Evolutionary conservation across 2,113 vertebrate species (phyloP).

Genomic region (Tragelaphus strepsiceros): DNA sequence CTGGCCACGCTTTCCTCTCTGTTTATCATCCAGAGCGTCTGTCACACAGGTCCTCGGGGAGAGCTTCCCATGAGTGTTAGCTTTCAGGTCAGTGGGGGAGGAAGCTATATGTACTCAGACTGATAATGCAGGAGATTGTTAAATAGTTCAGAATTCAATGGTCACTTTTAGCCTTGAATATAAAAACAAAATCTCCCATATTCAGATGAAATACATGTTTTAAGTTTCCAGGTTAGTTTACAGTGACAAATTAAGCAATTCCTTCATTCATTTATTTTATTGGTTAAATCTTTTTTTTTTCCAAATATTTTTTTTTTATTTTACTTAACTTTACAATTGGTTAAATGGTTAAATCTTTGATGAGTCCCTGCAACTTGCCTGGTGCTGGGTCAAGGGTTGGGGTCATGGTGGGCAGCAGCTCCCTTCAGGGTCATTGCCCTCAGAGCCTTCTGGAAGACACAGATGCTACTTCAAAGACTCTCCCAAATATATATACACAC

Average conservation of each 20-base stretch:
- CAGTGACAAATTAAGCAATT: background rate
- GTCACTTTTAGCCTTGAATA: background rate
- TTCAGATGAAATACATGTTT: background rate
- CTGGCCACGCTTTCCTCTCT: background rate
- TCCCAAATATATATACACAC: background rate
- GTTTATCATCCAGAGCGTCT: background rate
- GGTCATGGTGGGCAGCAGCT: background rate
- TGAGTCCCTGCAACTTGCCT: background rate
- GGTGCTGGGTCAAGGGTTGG: background rate
- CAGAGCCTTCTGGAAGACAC: background rate
- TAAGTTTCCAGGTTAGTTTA: background rate
- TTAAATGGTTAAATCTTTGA: background rate
- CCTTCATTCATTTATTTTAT: background rate
- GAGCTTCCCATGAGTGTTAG: background rate
- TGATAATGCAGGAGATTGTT: background rate
- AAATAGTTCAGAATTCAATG: background rate
- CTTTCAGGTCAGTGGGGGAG: background rate
- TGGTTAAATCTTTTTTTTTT: background rate
- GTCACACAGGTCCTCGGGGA: background rate
- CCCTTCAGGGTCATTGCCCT: background rate
- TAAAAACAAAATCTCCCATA: background rate
- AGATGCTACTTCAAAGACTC: background rate
- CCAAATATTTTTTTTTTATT: no score
- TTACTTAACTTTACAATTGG: no score
- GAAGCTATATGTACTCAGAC: background rate